Conservation (phyloP, 2,888 invertebrate genomes). For the Gerris lacustris region DNA sequence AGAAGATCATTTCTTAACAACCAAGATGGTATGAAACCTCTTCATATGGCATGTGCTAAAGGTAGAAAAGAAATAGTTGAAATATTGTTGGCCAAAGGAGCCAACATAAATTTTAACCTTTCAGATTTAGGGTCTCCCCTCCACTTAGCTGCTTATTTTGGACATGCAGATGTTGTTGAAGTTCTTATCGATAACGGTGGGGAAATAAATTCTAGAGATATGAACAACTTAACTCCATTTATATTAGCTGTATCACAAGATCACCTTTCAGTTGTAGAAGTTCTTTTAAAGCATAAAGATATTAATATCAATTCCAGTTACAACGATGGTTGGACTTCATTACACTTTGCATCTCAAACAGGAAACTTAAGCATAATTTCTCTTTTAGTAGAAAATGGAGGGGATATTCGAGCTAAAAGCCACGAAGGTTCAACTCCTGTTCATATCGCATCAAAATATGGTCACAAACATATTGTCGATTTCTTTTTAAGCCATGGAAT, state of each 20-base stretch:
- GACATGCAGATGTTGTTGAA: constrained; percentile 21
- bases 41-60: neutral
- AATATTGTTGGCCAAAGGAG: neutral
- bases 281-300: constrained; percentile 3
- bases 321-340: constrained; percentile 10
- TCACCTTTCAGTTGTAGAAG: constrained; percentile 8
- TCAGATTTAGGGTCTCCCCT: constrained; percentile 20
- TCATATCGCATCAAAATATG: neutral
- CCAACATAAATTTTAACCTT: neutral
- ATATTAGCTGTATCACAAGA: constrained; percentile 3
- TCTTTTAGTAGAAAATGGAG: neutral
- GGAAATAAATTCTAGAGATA: constrained; percentile 24
- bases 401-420: neutral
- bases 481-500: neutral
- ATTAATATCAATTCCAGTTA: constrained; percentile 11
- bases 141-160: constrained; percentile 24
- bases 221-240: constrained; percentile 12
- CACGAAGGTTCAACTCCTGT: neutral
- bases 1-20: no score
- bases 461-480: neutral
- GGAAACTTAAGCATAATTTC: neutral
- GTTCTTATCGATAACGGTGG: constrained; percentile 21
- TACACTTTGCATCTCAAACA: constrained; percentile 8
- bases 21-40: neutral
- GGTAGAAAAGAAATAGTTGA: neutral